These are phyloP conservation scores for Troides aeacus DNA, from an alignment of 2,888 invertebrate genomes.

Conservation along the genomic window DNA sequence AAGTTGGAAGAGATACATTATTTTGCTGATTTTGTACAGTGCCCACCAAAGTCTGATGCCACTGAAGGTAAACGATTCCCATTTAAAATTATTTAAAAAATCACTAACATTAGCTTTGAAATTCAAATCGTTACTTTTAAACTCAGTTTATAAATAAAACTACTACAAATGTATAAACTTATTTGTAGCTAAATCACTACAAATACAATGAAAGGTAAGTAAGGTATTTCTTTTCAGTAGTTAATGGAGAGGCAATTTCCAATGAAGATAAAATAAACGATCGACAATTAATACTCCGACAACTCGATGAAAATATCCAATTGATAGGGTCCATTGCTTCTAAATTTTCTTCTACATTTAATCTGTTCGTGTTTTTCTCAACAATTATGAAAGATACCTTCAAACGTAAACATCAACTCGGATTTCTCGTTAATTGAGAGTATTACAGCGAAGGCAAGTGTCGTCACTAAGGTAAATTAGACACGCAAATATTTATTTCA, in stretches of 20 bases:
- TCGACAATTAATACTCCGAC: neutral
- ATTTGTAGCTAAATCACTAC: too few species aligned
- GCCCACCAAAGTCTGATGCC: neutral
- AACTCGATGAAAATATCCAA: neutral
- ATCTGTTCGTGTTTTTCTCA: conserved; percentile 1
- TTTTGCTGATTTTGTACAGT: neutral
- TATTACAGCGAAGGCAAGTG: conserved; percentile 42
- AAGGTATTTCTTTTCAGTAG: neutral
- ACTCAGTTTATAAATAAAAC: neutral
- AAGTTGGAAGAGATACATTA: neutral
- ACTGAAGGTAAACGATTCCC: neutral
- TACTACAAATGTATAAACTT: too few species aligned
- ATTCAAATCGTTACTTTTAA: neutral
- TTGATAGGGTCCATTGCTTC: neutral
- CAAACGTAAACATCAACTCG: conserved; percentile 7
- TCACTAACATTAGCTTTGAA: neutral
- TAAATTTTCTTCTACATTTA: neutral
- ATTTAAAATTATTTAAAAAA: neutral
- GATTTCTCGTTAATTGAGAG: conserved; percentile 39
- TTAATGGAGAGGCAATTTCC: neutral
- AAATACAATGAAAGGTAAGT: too few species aligned
- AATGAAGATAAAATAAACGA: neutral
- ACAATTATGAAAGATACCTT: conserved; percentile 12
- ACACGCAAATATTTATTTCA: conserved; percentile 74
- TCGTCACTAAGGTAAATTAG: conserved; percentile 59